Evolutionary conservation across 2,113 vertebrate species (phyloP).

Genomic region (Charadrius vociferus): DNA sequence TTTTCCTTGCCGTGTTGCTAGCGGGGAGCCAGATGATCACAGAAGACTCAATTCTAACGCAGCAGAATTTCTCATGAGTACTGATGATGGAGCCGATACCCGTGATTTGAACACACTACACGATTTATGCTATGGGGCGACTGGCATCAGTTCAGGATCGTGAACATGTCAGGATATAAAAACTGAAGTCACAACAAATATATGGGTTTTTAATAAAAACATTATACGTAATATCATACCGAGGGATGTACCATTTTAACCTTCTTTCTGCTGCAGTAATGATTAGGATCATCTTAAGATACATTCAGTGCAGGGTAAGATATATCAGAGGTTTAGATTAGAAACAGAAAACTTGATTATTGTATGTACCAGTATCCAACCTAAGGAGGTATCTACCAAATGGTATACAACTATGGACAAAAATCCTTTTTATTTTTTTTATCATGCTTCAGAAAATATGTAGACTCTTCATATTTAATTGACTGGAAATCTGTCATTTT

Average conservation of each 20-base stretch:
- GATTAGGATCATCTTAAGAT: not conserved
- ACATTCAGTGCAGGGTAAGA: not conserved
- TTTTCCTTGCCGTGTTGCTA: not conserved
- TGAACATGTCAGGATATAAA: not conserved
- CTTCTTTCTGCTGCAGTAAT: not conserved
- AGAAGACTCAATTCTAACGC: not conserved
- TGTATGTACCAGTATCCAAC: accelerated
- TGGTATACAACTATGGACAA: not conserved
- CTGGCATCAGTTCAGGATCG: not conserved
- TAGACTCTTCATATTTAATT: not conserved
- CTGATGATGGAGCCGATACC: not conserved
- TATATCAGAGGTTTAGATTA: not conserved
- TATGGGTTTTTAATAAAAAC: not conserved
- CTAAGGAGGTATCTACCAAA: not conserved
- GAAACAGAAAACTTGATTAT: not conserved
- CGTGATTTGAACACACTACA: not conserved
- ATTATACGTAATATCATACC: not conserved
- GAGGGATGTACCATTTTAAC: not conserved
- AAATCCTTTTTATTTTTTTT: not conserved
- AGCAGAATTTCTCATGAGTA: not conserved
- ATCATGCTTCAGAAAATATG: not conserved
- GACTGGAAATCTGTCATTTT: not conserved
- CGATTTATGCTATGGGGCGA: not conserved
- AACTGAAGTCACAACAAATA: not conserved
- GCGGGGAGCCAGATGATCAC: not conserved